Percentiles rank a stretch among this genome's conserved stretches.
phyloP scores from a whole-genome alignment of 2,113 vertebrate genomes.

The Malurus cyaneus region DNA sequence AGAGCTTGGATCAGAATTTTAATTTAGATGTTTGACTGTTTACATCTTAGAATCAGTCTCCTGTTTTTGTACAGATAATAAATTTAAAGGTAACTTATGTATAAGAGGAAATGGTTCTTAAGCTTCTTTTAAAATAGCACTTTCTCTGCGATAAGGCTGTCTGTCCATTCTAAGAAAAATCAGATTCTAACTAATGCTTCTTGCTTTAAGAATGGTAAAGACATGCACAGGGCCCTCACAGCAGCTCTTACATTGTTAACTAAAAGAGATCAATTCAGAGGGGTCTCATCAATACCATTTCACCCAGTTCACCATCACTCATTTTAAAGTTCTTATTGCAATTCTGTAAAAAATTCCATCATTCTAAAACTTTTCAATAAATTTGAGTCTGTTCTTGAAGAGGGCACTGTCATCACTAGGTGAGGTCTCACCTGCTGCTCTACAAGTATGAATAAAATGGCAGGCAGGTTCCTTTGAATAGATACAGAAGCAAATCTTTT shows the following conservation, averaged over 20 bases:
- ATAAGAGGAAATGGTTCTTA: background rate
- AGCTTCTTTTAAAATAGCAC: background rate
- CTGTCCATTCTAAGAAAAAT: background rate
- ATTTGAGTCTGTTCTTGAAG: background rate
- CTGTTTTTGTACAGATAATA: background rate
- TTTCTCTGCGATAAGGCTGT: background rate
- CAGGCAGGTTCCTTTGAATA: background rate
- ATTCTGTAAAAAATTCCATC: fast-evolving
- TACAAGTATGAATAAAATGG: background rate
- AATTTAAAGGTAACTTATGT: background rate
- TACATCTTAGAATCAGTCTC: background rate
- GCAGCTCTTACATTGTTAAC: background rate
- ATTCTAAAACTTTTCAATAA: background rate
- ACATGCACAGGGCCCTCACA: background rate
- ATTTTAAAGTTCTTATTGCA: background rate
- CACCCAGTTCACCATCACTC: background rate
- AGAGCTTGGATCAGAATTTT: background rate
- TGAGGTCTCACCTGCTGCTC: background rate
- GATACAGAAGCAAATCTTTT: background rate
- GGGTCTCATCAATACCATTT: background rate
- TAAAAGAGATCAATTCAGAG: background rate
- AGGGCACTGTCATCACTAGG: background rate
- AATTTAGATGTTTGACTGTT: background rate
- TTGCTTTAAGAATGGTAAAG: background rate
- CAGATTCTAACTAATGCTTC: background rate